Evolutionary conservation across 2,888 invertebrate species (phyloP), one percentile per base, ranked within the genome.

Genomic region (Catotricha subobsoleta): DNA sequence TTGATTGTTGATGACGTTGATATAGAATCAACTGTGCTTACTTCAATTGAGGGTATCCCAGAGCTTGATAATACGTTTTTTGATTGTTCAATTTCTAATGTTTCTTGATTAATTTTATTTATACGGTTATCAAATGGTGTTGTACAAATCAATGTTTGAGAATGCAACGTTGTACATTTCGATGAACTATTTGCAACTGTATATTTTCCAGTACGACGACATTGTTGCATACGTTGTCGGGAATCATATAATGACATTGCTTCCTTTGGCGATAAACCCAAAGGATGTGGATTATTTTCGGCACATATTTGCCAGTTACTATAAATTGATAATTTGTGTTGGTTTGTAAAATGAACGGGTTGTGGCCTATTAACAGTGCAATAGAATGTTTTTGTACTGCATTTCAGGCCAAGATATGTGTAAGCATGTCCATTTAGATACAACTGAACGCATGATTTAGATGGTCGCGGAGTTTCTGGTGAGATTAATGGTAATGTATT

Each of bases 241-340:
- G 84, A 84, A 63, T 86, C 83, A 58, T 87, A 87, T 39, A 72
- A 58, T 43, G 71, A 67, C 72, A 78, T 75, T 44, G 74, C 73
- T 54, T 70, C 67, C 51, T 71, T 70, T 35, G 80, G 73, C 50
- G 75, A 71, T 51, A 80, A 62, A 41, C 79, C 78, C 50, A 74
- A 61, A 49, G 76, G 74, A 59, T 74, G 73, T 48, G 74, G 65
- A 57, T 76, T 75, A 45, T 73, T 73, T 62, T 74, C 69, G 52
- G 75, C 68, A 67, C 76, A 69, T 57, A 80, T 78, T 67, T 80
- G 79, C 86, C 94, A 95, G 58, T 92, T 91, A 41, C 91, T 91
- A 59, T 95, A 95, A 94, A 95, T 95, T 31, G 92, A 94, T 41
- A 94, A 65, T 51, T 82, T 84, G 54, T 84, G 82, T 59, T 82